A percentile compares a stretch with the other conserved stretches of the same genome.
phyloP scores from a whole-genome alignment of 2,888 invertebrate genomes.

The Caenorhabditis wallacei region DNA sequence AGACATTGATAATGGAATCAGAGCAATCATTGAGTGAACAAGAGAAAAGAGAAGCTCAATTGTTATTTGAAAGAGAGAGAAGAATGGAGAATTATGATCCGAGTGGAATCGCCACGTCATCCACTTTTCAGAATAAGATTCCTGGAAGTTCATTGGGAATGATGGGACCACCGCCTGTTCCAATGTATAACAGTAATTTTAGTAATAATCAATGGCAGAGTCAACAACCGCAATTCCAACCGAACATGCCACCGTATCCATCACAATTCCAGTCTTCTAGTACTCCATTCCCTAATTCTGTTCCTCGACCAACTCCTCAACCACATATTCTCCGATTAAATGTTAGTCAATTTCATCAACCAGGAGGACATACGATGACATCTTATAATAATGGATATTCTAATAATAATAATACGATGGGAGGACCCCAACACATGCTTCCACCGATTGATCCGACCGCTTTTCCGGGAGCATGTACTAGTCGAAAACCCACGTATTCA shows the following conservation, averaged over 20 bases:
- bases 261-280: not conserved
- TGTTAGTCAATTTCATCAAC: constrained; percentile 21
- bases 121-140: not conserved
- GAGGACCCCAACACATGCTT: constrained; percentile 14
- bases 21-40: constrained; percentile 78
- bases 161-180: constrained; percentile 2
- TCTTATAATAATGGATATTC: constrained; percentile 36
- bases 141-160: constrained; percentile 11
- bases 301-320: constrained; percentile 8
- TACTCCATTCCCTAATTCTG: not conserved
- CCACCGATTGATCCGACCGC: constrained; percentile 31
- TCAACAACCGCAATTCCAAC: not conserved
- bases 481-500: not conserved
- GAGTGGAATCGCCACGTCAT: not conserved
- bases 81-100: constrained; percentile 45
- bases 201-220: constrained; percentile 24
- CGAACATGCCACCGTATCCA: not conserved
- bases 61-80: constrained; percentile 70
- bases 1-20: constrained; percentile 77
- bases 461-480: constrained; percentile 48
- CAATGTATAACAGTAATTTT: constrained; percentile 27
- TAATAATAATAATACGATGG: constrained; percentile 35
- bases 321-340: constrained; percentile 52
- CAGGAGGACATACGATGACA: constrained; percentile 52
- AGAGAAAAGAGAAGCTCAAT: constrained; percentile 78